phyloP scores from a whole-genome alignment of 2,113 vertebrate genomes.

The Protobothrops flavoviridis region DNA sequence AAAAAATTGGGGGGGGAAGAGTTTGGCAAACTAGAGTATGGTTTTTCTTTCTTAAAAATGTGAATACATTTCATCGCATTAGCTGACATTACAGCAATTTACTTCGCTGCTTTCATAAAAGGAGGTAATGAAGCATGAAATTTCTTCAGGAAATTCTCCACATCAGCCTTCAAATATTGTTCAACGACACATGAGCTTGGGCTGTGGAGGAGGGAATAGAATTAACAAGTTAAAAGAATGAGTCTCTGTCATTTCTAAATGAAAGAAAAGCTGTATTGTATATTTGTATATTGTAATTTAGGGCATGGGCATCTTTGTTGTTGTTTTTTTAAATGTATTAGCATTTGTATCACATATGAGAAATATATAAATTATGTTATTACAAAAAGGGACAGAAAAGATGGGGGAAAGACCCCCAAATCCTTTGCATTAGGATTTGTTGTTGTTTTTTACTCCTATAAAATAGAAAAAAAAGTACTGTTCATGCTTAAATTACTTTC shows the following conservation, averaged over 20 bases:
- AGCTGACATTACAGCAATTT: conserved; percentile 67
- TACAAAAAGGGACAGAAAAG: neutral
- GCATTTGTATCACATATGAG: neutral
- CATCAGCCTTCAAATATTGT: conserved; percentile 57
- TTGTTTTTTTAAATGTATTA: neutral
- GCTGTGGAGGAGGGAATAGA: conserved; percentile 36
- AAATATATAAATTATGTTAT: conserved; percentile 7
- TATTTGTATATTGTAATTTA: conserved; percentile 22
- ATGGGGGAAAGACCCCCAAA: neutral
- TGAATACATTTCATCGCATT: conserved; percentile 63
- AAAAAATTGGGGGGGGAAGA: conserved; percentile 30
- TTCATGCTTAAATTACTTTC: neutral
- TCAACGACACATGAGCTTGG: conserved; percentile 53
- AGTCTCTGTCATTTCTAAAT: conserved; percentile 50
- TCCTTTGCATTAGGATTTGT: neutral
- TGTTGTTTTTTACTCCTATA: neutral
- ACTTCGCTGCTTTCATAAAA: conserved; percentile 65
- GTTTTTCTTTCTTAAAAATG: conserved; percentile 55
- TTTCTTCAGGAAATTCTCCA: conserved; percentile 66
- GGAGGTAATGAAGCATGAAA: conserved; percentile 68
- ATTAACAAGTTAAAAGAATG: conserved; percentile 53
- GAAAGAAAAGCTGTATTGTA: conserved; percentile 46
- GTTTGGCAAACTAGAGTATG: conserved; percentile 47
- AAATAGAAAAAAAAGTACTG: neutral
- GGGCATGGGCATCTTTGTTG: neutral